Evolutionary conservation across 2,888 invertebrate genomes (phyloP).

Genomic region (Cacoxenus indagator): DNA sequence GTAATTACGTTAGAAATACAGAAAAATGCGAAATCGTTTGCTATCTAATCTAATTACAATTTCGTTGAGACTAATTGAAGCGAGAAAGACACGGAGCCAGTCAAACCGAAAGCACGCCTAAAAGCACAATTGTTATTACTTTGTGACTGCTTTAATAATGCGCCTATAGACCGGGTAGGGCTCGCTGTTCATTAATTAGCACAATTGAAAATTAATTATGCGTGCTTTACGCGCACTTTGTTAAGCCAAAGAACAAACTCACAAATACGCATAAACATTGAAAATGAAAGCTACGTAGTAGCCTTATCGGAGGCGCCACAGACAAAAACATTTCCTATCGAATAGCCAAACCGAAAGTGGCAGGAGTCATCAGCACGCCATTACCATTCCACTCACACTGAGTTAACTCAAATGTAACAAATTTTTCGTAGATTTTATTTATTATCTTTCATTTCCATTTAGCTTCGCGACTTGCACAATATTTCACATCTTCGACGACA

Average conservation of each 20-base stretch:
- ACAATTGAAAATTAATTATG: conserved; percentile 67
- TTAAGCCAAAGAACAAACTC: conserved; percentile 4
- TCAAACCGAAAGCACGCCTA: background rate
- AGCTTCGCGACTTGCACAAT: conserved; percentile 33
- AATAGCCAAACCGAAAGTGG: no score
- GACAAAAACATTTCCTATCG: conserved; percentile 15
- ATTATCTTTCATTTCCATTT: conserved; percentile 23
- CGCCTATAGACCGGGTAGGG: conserved; percentile 9
- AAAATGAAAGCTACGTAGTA: no score
- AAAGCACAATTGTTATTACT: conserved; percentile 29
- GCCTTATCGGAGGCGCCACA: no score
- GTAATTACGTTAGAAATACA: conserved; percentile 8
- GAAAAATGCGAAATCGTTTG: conserved; percentile 26
- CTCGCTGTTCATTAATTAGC: conserved; percentile 61
- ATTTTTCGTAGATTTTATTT: conserved; percentile 18
- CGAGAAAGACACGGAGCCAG: conserved; percentile 19
- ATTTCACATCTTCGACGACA: background rate
- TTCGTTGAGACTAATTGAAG: conserved; percentile 28
- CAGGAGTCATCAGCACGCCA: conserved; percentile 5
- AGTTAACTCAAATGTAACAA: background rate
- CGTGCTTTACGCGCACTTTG: conserved; percentile 58
- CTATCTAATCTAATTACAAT: conserved; percentile 47
- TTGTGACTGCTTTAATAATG: conserved; percentile 30
- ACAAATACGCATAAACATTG: background rate
- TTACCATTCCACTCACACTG: background rate